phyloP scores from a whole-genome alignment of 2,888 invertebrate genomes.

The Rhagonycha fulva region DNA sequence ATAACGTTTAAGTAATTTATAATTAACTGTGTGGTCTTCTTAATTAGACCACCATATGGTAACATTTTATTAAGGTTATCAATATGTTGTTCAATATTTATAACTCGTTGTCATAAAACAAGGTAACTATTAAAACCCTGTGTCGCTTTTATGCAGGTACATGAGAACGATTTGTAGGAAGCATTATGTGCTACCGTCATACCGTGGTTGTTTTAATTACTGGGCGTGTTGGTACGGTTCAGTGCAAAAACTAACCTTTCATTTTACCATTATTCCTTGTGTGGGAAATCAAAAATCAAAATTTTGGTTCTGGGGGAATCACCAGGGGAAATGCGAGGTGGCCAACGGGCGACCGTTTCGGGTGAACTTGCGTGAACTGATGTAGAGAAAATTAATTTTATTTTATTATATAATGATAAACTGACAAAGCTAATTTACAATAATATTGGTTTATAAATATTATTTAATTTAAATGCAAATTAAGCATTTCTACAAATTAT shows the following conservation, averaged over 20 bases:
- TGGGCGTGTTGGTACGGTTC: constrained; percentile 9
- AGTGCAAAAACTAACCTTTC: not conserved
- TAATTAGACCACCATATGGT: constrained; percentile 1
- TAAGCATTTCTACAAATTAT: constrained; percentile 13
- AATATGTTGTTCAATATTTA: constrained; percentile 7
- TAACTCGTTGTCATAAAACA: constrained; percentile 13
- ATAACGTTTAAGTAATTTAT: not conserved
- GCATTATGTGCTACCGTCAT: constrained; percentile 13
- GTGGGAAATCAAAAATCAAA: not conserved
- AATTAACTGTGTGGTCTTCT: constrained; percentile 6
- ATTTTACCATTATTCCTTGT: not conserved
- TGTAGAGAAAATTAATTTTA: not conserved
- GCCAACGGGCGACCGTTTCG: not conserved
- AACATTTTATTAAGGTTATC: constrained; percentile 9
- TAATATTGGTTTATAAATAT: constrained; percentile 12
- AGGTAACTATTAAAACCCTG: constrained; percentile 4
- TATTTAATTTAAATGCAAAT: constrained; percentile 23
- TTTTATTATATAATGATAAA: not conserved
- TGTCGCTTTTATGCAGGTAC: constrained; percentile 2
- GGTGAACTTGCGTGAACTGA: not conserved
- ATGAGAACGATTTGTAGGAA: constrained; percentile 9
- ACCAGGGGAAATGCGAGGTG: not conserved
- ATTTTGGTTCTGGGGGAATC: not conserved
- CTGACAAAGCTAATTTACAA: not conserved
- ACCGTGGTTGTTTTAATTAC: constrained; percentile 18